phyloP scores from a whole-genome alignment of 2,113 vertebrate species.

The Ictalurus furcatus region DNA sequence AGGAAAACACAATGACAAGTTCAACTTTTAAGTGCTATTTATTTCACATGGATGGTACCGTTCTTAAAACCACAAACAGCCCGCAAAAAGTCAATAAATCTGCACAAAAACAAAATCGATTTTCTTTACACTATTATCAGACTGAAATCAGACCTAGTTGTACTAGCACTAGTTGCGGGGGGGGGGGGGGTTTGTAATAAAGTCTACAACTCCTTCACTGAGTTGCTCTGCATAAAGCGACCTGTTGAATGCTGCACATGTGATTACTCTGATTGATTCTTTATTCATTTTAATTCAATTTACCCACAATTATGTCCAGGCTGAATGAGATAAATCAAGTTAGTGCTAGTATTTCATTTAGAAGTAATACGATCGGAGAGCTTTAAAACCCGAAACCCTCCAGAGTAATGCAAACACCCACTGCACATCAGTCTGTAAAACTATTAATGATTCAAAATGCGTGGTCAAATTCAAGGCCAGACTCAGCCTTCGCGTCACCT shows the following conservation, averaged over 20 bases:
- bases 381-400: not conserved
- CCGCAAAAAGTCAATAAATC: not conserved
- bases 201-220: not conserved
- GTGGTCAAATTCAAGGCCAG: not conserved
- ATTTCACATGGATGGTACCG: not conserved
- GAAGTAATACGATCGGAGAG: not conserved
- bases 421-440: not conserved
- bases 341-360: not conserved
- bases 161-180: too few relatives aligned
- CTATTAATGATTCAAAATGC: not conserved
- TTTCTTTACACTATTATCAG: not conserved
- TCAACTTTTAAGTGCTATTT: not conserved
- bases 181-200: too few relatives aligned
- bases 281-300: not conserved
- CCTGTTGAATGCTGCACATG: too few relatives aligned
- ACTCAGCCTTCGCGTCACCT: not conserved
- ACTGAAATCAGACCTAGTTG: not conserved
- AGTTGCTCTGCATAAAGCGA: not conserved
- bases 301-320: not conserved
- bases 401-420: not conserved
- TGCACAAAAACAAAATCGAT: not conserved
- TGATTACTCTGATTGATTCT: too few relatives aligned
- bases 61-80: not conserved
- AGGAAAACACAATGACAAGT: slow-evolving; percentile 52
- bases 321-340: not conserved